Evolutionary conservation across 2,888 invertebrate genomes (phyloP).

Genomic region (Melolontha melolontha): DNA sequence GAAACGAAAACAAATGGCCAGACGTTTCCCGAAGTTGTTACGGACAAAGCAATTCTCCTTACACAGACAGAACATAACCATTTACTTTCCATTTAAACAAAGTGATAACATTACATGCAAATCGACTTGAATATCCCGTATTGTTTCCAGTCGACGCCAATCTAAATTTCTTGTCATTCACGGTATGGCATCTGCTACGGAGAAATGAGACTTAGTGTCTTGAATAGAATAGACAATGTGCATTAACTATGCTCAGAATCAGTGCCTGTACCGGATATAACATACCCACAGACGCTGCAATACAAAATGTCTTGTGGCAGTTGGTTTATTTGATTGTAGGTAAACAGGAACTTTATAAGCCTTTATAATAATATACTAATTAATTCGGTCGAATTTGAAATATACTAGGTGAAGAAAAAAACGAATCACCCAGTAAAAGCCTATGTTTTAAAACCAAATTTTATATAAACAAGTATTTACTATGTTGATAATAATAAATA

Average conservation of each 20-base stretch:
- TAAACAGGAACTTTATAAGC: conserved; percentile 10
- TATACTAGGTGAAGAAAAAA: too few species aligned
- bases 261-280: conserved; percentile 4
- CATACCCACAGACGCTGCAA: conserved; percentile 1
- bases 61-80: conserved; percentile 22
- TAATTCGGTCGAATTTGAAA: too few species aligned
- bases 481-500: too few species aligned
- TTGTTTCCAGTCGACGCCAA: conserved; percentile 37
- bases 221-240: conserved; percentile 26
- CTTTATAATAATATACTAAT: too few species aligned
- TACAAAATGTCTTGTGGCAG: neutral
- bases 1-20: conserved; percentile 22
- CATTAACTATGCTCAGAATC: conserved; percentile 13
- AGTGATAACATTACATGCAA: conserved; percentile 38
- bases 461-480: too few species aligned
- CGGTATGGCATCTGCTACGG: conserved; percentile 16
- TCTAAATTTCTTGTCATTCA: conserved; percentile 23
- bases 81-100: conserved; percentile 36
- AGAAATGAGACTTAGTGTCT: conserved; percentile 18
- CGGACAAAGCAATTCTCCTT: conserved; percentile 26
- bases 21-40: conserved; percentile 15
- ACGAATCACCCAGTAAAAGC: too few species aligned
- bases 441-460: too few species aligned
- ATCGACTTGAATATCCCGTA: conserved; percentile 31
- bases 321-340: conserved; percentile 8